Evolutionary conservation across 2,888 invertebrate species (phyloP).

Genomic region (Icerya purchasi): DNA sequence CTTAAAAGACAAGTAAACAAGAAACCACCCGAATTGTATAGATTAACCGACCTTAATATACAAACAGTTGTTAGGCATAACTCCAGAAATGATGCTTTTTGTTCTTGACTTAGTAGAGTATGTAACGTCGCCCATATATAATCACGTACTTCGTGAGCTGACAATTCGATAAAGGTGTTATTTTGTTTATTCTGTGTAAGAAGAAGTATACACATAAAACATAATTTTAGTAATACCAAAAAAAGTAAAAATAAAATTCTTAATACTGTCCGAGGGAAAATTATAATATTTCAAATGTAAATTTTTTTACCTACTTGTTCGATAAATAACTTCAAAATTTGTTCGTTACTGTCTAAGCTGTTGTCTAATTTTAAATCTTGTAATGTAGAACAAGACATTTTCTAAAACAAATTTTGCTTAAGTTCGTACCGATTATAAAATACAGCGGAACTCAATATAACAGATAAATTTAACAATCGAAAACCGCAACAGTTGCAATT

Average conservation of each 20-base stretch:
- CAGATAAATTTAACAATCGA: too few relatives aligned
- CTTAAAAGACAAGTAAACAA: too few relatives aligned
- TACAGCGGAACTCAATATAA: too few relatives aligned
- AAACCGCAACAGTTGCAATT: too few relatives aligned
- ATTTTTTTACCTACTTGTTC: conserved; percentile 8
- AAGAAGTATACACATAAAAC: too few relatives aligned
- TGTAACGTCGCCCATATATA: background rate
- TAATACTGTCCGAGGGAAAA: too few relatives aligned
- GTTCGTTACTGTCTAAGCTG: conserved; percentile 5
- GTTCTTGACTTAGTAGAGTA: background rate
- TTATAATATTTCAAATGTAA: too few relatives aligned
- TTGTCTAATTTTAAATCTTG: background rate
- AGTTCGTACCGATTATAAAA: too few relatives aligned
- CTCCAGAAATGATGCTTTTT: background rate
- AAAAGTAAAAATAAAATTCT: too few relatives aligned
- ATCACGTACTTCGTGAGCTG: background rate
- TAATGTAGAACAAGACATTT: background rate
- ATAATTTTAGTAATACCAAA: too few relatives aligned
- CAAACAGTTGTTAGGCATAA: background rate
- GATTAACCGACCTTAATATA: background rate
- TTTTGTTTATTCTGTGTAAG: background rate
- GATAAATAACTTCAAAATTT: conserved; percentile 5
- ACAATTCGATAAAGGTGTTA: background rate
- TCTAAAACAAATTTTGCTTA: too few relatives aligned
- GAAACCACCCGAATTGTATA: too few relatives aligned